phyloP scores from a whole-genome alignment of 2,888 invertebrate species.

The Limnephilus rhombicus region DNA sequence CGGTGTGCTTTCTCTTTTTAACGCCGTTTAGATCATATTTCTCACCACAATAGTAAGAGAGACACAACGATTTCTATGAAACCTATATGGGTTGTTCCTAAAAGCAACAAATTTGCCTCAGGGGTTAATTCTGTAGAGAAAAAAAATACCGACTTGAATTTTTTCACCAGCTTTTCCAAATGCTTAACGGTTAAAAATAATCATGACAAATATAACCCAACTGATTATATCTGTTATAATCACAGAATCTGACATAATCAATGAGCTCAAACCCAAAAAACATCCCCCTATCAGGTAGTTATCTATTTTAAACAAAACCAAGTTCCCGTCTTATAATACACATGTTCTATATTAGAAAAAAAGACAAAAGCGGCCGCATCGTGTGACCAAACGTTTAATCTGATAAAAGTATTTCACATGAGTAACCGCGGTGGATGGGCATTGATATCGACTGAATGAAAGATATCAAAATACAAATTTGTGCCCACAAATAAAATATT shows the following conservation, averaged over 20 bases:
- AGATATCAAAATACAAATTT: constrained; percentile 62
- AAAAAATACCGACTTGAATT: no score
- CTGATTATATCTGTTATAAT: no score
- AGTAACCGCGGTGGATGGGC: constrained; percentile 49
- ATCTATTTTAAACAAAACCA: neutral
- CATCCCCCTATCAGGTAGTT: neutral
- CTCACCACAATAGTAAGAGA: no score
- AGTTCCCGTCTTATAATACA: constrained; percentile 20
- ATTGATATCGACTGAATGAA: constrained; percentile 58
- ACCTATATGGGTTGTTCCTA: no score
- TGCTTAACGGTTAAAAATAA: no score
- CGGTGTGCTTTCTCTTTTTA: no score
- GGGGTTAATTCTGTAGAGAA: no score
- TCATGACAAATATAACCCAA: neutral
- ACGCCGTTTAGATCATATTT: no score
- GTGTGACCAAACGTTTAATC: constrained; percentile 17
- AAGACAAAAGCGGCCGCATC: constrained; percentile 32
- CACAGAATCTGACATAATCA: neutral
- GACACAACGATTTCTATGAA: no score
- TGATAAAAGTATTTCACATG: constrained; percentile 47
- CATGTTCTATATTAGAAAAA: constrained; percentile 33
- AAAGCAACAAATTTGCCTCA: no score
- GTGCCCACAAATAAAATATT: neutral
- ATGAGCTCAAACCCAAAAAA: neutral
- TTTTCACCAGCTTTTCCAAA: no score